Conservation (phyloP, 2,113 vertebrate genomes). For the Columba janthina region DNA sequence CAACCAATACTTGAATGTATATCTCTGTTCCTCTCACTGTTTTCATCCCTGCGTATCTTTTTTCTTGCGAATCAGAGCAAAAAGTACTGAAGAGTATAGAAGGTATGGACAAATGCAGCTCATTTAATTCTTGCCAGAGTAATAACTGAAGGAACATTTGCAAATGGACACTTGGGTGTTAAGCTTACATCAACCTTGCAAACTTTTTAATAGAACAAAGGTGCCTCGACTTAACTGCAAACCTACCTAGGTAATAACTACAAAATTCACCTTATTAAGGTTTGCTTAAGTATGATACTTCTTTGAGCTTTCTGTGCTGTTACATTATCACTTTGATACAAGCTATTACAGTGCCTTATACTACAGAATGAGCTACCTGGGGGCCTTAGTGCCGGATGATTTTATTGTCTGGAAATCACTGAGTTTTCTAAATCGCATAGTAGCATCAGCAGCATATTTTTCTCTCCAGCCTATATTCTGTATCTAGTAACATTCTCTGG, state of each 20-base stretch:
- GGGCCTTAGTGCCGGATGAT: not conserved
- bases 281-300: not conserved
- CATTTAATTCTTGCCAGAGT: not conserved
- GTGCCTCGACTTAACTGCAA: not conserved
- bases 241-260: not conserved
- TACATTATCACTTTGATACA: not conserved
- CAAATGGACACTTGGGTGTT: not conserved
- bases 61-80: not conserved
- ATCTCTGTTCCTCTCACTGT: not conserved
- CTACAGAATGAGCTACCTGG: not conserved
- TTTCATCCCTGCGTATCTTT: not conserved
- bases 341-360: not conserved
- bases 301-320: not conserved
- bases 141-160: not conserved
- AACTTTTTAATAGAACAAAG: not conserved
- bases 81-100: not conserved
- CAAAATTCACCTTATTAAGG: not conserved
- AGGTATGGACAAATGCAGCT: not conserved
- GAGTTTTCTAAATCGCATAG: not conserved
- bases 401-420: not conserved
- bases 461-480: not conserved
- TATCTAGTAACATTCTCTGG: no score
- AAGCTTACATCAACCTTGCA: not conserved
- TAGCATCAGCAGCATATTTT: not conserved
- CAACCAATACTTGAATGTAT: not conserved